Evolutionary conservation across 2,113 vertebrate genomes (phyloP), one percentile per base, ranked within the genome.

Genomic region (Sebastes fasciatus): DNA sequence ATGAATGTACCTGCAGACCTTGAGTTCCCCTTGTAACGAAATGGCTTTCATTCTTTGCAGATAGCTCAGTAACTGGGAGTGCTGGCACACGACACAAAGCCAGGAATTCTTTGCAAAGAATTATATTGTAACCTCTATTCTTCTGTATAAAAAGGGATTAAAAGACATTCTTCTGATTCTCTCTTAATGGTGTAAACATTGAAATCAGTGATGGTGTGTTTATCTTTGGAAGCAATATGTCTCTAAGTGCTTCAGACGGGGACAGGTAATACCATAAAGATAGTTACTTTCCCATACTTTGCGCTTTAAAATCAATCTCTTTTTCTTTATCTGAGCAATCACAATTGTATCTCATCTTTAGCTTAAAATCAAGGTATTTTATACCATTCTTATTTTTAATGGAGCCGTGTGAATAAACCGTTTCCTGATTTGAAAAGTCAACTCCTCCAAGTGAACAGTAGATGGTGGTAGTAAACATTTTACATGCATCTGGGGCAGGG

Each of bases 401-500:
- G n/a, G 21, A 82, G 8, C 0, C 2, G 2, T 17, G 13, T 9
- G 45, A 71, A 68, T 21, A 3, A 34, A 67, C 23, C 9, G 57
- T n/a, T 58, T 58, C 51, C 51, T 21, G 68, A 68, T 62, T 2
- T 82, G 26, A 57, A 40, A 74, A 52, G 77, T 86, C 83, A 85
- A 83, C 81, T 95, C 90, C 95, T 93, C 68, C 75, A 10, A 86
- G 77, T 93, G 94, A 95, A 95, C 95, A 95, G 95, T 89, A 96
- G 95, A 95, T 96, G 95, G 95, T 93, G 86, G 94, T 94, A 95
- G 94, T 91, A 92, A 94, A 94, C 94, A 94, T 94, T 94, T 80
- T 86, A 91, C 84, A 90, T 87, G 60, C 16, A 58, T 61, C 66
- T 61, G 48, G 54, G 45, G 48, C 1, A n/a, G 61, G 49, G 52